Conservation (phyloP, 2,888 invertebrate genomes). For the Hypena proboscidalis region DNA sequence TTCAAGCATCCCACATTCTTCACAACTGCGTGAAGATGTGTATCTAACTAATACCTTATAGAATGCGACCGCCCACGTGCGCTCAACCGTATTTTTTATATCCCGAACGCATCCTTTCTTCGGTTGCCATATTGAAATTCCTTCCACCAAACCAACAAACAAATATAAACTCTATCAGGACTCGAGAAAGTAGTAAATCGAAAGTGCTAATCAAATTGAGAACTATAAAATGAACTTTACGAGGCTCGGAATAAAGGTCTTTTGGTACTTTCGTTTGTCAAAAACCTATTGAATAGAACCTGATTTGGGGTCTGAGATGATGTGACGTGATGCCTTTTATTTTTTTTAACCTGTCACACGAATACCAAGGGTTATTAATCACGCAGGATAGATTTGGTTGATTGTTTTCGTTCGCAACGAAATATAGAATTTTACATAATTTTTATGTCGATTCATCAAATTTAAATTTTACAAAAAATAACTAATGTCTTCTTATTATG, state of each 20-base stretch:
- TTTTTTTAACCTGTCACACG: constrained; percentile 61
- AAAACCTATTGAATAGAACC: constrained; percentile 68
- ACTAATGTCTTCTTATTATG: no score
- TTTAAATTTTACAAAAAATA: no score
- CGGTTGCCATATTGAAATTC: constrained; percentile 73
- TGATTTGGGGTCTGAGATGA: constrained; percentile 71
- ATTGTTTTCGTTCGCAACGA: constrained; percentile 27
- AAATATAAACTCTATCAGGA: constrained; percentile 56
- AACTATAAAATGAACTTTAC: constrained; percentile 59
- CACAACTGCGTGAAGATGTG: constrained; percentile 53
- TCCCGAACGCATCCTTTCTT: constrained; percentile 71
- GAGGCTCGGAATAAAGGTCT: constrained; percentile 54
- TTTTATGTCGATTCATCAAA: constrained; percentile 1
- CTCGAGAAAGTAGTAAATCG: constrained; percentile 49
- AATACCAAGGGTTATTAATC: constrained; percentile 68
- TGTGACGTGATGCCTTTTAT: constrained; percentile 65
- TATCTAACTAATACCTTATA: constrained; percentile 55
- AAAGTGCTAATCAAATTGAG: constrained; percentile 19
- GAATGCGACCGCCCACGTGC: constrained; percentile 72
- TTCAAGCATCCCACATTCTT: constrained; percentile 38
- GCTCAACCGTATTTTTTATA: constrained; percentile 75
- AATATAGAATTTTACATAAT: constrained; percentile 17
- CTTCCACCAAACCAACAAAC: constrained; percentile 50
- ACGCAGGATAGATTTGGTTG: constrained; percentile 41
- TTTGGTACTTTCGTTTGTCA: constrained; percentile 53